Base-by-base conservation (phyloP, 1,140 invertebrate species). In the Dinoponera quadriceps region DNA sequence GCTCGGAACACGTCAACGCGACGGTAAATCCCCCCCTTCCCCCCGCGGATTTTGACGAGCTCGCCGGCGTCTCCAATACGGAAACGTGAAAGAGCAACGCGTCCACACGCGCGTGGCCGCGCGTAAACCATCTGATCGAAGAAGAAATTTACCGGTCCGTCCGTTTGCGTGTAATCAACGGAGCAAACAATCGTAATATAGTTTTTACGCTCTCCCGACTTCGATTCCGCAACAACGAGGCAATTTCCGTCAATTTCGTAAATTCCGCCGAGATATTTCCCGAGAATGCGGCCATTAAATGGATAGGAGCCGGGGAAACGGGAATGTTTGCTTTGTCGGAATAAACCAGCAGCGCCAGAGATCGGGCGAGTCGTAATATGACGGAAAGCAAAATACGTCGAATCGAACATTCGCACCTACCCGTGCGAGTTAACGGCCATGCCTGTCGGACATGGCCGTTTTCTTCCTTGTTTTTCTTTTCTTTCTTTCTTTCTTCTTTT, bases 191-290 rank as follows among this genome's bases (percentile, higher is more conserved):
- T 69, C 22, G 51, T 69, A 22, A 69, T 69, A 57, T 33, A 69
- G 75, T 57, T 69, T 68, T 69, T 55, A 78, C 29, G 29, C 29
- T 54, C 66, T 20, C 2, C 38, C 33, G 18, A 38, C 54, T 29
- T 27, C 48, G 27, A 54, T 54, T 66, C n/a, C 20, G 51, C 48
- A 69, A 69, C 49, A 57, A 68, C 51, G 49, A 68, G 13, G 73
- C 48, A 55, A 77, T 77, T 66, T 54, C 27, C 60, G 29, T 48
- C 38, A 29, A 80, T 71, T 80, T 59, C 66, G 51, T 80, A 80
- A 80, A 80, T 71, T 80, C 51, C 18, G 14, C 51, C 49, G 75
- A 69, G 51, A 69, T 69, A 69, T 80, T 80, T 71, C 48, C 33
- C 65, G 33, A 65, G 71, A 80, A 14, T 38, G 16, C 2, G 22